A percentile compares a stretch with the other conserved stretches of the same genome.
Evolutionary conservation across 2,797 vertebrate genomes (phyloP).

Genomic region (Oreonectes daqikongensis): DNA sequence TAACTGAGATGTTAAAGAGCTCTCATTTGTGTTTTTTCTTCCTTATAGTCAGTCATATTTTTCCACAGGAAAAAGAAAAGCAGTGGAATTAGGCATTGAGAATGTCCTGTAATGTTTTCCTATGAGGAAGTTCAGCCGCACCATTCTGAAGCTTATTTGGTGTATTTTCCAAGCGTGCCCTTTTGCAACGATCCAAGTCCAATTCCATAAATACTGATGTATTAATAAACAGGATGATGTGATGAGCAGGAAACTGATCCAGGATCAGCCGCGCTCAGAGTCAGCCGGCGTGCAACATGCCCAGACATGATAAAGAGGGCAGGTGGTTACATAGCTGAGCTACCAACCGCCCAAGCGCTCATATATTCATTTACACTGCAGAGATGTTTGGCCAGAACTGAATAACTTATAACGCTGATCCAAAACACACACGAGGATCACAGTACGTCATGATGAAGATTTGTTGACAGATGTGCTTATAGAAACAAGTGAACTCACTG

Average conservation of each 20-base stretch:
- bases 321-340: slow-evolving; percentile 54
- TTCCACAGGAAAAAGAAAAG: neutral
- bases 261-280: slow-evolving; percentile 30
- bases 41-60: neutral
- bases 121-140: neutral
- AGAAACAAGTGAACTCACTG: neutral
- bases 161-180: slow-evolving; percentile 9
- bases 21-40: too few relatives aligned
- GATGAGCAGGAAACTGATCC: slow-evolving; percentile 40
- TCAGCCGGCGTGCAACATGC: slow-evolving; percentile 28
- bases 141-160: neutral
- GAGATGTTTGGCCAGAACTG: neutral
- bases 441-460: neutral
- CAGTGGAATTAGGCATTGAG: neutral
- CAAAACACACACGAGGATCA: neutral
- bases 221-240: slow-evolving; percentile 30
- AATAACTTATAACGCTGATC: slow-evolving; percentile 4
- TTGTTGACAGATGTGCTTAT: neutral
- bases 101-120: slow-evolving; percentile 11
- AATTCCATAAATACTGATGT: slow-evolving; percentile 37
- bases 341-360: neutral
- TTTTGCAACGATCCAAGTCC: slow-evolving; percentile 20
- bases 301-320: slow-evolving; percentile 55
- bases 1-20: too few relatives aligned
- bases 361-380: slow-evolving; percentile 7